Evolutionary conservation across 1,140 invertebrate genomes (phyloP).

Genomic region (Drosophila tropicalis): DNA sequence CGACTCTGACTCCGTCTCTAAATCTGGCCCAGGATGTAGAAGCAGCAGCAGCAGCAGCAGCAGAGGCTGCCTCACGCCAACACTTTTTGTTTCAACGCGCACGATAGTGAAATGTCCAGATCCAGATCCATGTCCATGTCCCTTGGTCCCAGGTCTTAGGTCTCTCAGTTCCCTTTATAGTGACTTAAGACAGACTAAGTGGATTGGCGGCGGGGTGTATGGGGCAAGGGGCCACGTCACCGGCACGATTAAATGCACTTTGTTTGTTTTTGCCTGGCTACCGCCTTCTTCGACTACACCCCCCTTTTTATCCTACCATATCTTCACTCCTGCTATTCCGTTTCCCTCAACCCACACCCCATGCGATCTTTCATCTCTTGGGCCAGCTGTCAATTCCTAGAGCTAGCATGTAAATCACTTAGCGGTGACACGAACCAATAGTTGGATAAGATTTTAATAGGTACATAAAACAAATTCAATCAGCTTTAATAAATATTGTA

Average conservation of each 20-base stretch:
- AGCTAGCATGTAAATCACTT: conserved; percentile 56
- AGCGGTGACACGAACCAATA: conserved; percentile 19
- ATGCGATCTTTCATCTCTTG: conserved; percentile 47
- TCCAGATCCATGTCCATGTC: conserved; percentile 40
- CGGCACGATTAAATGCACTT: conserved; percentile 63
- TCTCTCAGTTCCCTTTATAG: conserved; percentile 17
- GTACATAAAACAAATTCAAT: background rate
- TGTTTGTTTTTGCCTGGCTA: conserved; percentile 53
- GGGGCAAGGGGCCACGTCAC: background rate
- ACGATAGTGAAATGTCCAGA: conserved; percentile 66
- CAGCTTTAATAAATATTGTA: background rate
- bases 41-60: background rate
- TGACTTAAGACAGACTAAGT: conserved; percentile 60
- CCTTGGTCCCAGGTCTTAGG: conserved; percentile 27
- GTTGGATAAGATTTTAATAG: conserved; percentile 14
- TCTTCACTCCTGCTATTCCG: background rate
- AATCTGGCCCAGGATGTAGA: conserved; percentile 40
- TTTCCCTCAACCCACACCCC: conserved; percentile 5
- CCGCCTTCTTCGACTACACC: background rate
- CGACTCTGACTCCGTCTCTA: conserved; percentile 11
- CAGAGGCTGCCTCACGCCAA: conserved; percentile 57
- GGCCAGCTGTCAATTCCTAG: conserved; percentile 56
- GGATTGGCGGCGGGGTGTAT: conserved; percentile 30
- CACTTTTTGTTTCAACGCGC: conserved; percentile 71
- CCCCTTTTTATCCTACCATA: background rate